phyloP scores from a whole-genome alignment of 2,888 invertebrate species.

The Conops quadrifasciatus region DNA sequence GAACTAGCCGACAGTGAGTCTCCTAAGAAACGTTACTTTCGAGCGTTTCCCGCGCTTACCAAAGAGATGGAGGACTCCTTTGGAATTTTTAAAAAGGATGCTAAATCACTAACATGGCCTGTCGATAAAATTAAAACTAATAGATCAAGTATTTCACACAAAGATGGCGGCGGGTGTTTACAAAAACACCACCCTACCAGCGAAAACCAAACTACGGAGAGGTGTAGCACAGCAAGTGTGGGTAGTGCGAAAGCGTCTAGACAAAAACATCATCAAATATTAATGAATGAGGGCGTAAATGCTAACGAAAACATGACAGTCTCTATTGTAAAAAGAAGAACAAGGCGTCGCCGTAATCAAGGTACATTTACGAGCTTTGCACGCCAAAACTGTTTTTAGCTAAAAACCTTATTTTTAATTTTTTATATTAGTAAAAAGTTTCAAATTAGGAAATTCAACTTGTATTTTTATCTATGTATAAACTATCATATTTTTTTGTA shows the following conservation, averaged over 20 bases:
- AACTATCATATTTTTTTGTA: neutral
- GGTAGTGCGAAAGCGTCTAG: conserved; percentile 6
- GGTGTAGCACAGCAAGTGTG: conserved; percentile 6
- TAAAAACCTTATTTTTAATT: neutral
- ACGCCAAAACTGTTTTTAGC: neutral
- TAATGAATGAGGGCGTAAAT: too few relatives aligned
- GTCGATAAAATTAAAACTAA: conserved; percentile 52
- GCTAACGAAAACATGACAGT: conserved; percentile 20
- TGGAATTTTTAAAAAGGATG: conserved; percentile 50
- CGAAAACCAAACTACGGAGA: conserved; percentile 5
- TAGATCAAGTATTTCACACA: conserved; percentile 51
- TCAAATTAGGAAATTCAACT: neutral
- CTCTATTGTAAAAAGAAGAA: conserved; percentile 54
- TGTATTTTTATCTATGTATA: neutral
- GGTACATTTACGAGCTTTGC: conserved; percentile 42
- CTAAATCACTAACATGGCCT: conserved; percentile 56
- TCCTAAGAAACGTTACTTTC: conserved; percentile 78
- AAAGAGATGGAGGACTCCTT: conserved; percentile 64
- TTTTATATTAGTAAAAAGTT: neutral
- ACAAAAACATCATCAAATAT: conserved; percentile 8
- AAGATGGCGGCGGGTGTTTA: conserved; percentile 43
- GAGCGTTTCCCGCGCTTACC: conserved; percentile 78
- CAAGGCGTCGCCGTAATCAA: conserved; percentile 58
- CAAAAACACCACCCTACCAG: conserved; percentile 6
- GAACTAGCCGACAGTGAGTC: conserved; percentile 40